Conservation (phyloP, 2,797 vertebrate species). For the Microctenopoma stevenorrisi region DNA sequence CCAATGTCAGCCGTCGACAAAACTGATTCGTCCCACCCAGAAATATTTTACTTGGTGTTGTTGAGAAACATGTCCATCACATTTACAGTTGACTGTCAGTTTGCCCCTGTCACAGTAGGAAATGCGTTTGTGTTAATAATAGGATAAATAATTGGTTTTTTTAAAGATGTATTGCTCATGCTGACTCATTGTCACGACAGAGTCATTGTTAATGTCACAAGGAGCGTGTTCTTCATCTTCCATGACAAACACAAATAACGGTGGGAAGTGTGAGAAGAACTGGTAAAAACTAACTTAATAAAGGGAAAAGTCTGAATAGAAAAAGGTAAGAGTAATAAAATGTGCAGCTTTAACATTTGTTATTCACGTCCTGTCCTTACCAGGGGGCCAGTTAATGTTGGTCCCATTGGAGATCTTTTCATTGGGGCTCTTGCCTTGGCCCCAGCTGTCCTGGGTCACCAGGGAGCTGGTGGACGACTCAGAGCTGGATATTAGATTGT, state of each 20-base stretch:
- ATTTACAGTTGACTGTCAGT: too few relatives aligned
- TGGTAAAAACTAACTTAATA: background rate
- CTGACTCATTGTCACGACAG: background rate
- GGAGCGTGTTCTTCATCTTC: background rate
- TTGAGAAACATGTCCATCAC: background rate
- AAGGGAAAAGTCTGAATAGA: background rate
- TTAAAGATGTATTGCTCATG: background rate
- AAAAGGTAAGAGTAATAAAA: background rate
- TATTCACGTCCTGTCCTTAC: constrained; percentile 70
- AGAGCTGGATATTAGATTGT: constrained; percentile 92
- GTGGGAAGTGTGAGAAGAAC: background rate
- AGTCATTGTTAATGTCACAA: background rate
- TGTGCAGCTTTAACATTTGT: background rate
- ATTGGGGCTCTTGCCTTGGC: constrained; percentile 93
- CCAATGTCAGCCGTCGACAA: too few relatives aligned
- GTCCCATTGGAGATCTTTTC: constrained; percentile 98
- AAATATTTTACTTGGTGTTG: background rate
- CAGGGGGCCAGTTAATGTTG: constrained; percentile 99
- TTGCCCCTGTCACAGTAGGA: background rate
- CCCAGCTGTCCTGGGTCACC: constrained; percentile 95
- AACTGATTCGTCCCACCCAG: background rate
- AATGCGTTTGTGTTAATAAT: background rate
- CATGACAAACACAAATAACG: background rate
- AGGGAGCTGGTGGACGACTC: constrained; percentile 94
- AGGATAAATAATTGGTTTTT: background rate